Evolutionary conservation across 2,888 invertebrate genomes (phyloP).

Genomic region (Tipula confusa): DNA sequence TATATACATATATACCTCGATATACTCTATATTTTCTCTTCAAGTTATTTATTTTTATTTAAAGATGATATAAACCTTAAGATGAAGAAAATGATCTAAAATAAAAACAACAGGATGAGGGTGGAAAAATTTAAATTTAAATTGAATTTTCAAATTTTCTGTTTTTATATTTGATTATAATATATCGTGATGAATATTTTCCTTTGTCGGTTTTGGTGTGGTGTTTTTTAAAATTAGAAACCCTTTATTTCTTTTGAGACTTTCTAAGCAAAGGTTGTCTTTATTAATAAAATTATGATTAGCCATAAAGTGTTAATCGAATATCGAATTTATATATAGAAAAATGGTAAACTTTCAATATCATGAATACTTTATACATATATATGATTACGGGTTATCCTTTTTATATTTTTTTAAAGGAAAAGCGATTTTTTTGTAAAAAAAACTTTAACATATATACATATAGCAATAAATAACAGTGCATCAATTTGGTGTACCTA

Average conservation of each 20-base stretch:
- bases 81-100: background rate
- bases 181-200: background rate
- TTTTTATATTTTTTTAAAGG: too few species aligned
- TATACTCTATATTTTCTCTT: background rate
- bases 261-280: too few species aligned
- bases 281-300: background rate
- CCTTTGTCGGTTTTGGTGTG: background rate
- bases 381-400: background rate
- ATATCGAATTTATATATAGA: background rate
- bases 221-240: background rate
- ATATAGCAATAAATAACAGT: background rate
- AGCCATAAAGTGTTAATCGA: background rate
- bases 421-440: background rate
- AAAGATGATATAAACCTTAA: constrained; percentile 20
- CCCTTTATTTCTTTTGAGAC: background rate
- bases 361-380: background rate
- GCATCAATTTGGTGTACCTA: background rate
- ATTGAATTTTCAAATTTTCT: constrained; percentile 3
- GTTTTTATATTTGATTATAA: background rate
- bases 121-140: constrained; percentile 25
- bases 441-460: background rate
- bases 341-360: background rate
- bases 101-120: background rate
- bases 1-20: background rate
- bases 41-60: constrained; percentile 1